Evolutionary conservation across 2,113 vertebrate species (phyloP).

Genomic region (Cisticola juncidis): DNA sequence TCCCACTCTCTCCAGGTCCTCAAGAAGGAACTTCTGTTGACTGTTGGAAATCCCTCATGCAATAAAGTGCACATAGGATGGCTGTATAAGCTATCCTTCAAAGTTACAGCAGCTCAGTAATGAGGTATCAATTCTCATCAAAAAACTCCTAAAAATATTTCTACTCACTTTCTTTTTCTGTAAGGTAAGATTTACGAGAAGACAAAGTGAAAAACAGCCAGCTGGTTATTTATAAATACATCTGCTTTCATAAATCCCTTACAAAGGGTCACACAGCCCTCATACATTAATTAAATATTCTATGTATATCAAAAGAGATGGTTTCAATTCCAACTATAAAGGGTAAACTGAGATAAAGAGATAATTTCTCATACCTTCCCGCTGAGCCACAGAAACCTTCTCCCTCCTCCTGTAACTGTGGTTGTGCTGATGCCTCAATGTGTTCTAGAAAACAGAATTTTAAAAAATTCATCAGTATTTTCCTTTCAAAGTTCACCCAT

Average conservation of each 20-base stretch:
- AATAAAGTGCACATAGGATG: background rate
- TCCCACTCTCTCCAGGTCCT: constrained; percentile 3
- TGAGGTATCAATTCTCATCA: background rate
- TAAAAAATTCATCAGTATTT: background rate
- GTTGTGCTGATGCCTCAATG: background rate
- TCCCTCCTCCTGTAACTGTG: background rate
- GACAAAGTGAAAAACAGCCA: background rate
- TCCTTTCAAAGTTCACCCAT: background rate
- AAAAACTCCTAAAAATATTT: background rate
- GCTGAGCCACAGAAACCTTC: background rate
- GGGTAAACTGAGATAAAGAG: background rate
- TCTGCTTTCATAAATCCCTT: background rate
- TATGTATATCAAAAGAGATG: background rate
- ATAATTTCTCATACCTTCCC: background rate
- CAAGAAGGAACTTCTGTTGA: constrained; percentile 36
- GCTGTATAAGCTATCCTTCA: background rate
- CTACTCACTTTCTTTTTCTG: background rate
- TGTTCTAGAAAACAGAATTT: background rate
- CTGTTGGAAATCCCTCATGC: constrained; percentile 35
- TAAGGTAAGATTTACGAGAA: background rate
- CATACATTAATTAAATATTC: background rate
- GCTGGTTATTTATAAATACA: background rate
- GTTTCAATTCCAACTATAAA: background rate
- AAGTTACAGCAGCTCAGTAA: constrained; percentile 3
- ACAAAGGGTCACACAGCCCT: background rate